phyloP scores from a whole-genome alignment of 1,140 invertebrate species.

The Aporrectodea caliginosa region DNA sequence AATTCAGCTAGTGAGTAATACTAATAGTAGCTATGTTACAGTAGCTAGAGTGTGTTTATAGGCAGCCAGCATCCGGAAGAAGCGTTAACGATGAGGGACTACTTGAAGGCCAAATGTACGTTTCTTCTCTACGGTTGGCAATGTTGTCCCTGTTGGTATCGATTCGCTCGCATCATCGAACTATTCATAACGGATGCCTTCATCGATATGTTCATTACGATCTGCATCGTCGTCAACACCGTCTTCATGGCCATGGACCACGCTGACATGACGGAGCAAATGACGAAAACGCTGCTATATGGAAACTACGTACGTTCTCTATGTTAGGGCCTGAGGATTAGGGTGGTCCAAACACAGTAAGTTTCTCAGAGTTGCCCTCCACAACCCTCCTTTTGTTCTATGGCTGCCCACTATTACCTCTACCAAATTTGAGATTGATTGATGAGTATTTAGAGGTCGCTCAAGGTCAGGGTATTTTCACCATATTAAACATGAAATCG shows the following conservation, averaged over 20 bases:
- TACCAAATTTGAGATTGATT: too few species aligned
- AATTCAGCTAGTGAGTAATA: too few species aligned
- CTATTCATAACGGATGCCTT: conserved; percentile 96
- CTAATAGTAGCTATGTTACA: too few species aligned
- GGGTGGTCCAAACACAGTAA: too few species aligned
- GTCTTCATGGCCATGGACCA: conserved; percentile 97
- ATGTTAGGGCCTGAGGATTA: too few species aligned
- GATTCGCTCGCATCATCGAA: conserved; percentile 63
- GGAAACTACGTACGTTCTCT: conserved; percentile 83
- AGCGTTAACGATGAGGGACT: conserved; percentile 37
- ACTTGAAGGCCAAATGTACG: conserved; percentile 58
- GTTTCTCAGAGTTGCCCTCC: conserved; percentile 94
- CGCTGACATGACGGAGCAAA: conserved; percentile 69
- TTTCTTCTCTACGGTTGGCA: conserved; percentile 96
- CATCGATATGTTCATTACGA: conserved; percentile 93
- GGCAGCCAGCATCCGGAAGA: conserved; percentile 6
- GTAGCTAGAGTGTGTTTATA: too few species aligned
- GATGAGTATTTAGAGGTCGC: too few species aligned
- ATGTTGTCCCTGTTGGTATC: conserved; percentile 70
- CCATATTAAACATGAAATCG: too few species aligned
- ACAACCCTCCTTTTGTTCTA: too few species aligned
- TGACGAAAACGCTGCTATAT: conserved; percentile 73
- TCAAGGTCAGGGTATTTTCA: too few species aligned
- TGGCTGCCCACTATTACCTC: too few species aligned
- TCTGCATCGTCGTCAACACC: conserved; percentile 96